Evolutionary conservation across 2,113 vertebrate species (phyloP).

Genomic region (Phoxinus phoxinus): DNA sequence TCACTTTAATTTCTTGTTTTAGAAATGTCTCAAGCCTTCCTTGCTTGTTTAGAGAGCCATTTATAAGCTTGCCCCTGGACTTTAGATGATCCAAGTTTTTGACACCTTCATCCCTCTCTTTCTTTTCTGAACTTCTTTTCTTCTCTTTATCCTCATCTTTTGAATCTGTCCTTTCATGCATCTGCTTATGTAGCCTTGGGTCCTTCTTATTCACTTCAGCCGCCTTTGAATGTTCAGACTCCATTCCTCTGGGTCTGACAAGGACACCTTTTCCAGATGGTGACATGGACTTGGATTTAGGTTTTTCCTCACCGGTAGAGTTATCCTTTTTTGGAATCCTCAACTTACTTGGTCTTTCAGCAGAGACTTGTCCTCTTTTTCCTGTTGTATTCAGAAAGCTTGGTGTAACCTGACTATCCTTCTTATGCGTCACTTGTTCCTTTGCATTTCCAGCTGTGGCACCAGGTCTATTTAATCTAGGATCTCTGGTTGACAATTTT

Average conservation of each 20-base stretch:
- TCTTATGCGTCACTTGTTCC: conserved; percentile 81
- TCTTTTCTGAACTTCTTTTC: conserved; percentile 84
- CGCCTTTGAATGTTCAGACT: conserved; percentile 75
- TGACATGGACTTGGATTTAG: conserved; percentile 85
- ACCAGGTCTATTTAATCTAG: conserved; percentile 85
- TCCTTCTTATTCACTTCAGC: conserved; percentile 86
- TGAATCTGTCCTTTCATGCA: conserved; percentile 81
- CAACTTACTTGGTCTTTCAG: conserved; percentile 82
- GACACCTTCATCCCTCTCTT: conserved; percentile 83
- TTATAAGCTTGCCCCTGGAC: conserved; percentile 83
- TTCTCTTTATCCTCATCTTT: conserved; percentile 90
- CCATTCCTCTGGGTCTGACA: conserved; percentile 77
- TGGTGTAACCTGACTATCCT: conserved; percentile 71
- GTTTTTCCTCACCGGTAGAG: conserved; percentile 74
- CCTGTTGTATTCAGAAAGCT: conserved; percentile 71
- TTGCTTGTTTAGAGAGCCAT: conserved; percentile 86
- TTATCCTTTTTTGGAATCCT: conserved; percentile 69
- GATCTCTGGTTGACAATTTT: conserved; percentile 87
- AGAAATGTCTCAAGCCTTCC: conserved; percentile 77
- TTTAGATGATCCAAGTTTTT: conserved; percentile 80
- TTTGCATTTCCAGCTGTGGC: conserved; percentile 77
- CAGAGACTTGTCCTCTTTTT: conserved; percentile 65
- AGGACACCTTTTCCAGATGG: conserved; percentile 81
- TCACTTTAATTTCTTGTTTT: conserved; percentile 79
- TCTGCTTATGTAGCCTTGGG: conserved; percentile 87